Conservation (phyloP, 30 jellyfish, hydroid and myxozoan genomes). For the Aurelia coerulea region DNA sequence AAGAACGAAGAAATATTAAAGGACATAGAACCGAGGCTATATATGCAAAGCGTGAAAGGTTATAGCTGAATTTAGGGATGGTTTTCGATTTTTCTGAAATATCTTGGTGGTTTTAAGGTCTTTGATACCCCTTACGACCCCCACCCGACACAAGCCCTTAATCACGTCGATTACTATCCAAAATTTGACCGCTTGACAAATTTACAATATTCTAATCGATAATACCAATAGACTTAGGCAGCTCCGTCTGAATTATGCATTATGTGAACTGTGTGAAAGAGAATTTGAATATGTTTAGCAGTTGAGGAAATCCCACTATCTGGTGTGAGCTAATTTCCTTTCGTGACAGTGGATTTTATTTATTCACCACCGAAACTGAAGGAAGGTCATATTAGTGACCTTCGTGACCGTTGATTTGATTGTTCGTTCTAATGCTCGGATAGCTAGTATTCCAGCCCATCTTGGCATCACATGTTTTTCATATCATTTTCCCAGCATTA, state of each 20-base stretch:
- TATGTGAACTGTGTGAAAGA: neutral
- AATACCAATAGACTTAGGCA: neutral
- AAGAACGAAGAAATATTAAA: too few relatives aligned
- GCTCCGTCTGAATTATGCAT: neutral
- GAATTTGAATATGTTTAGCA: neutral
- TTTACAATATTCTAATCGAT: too few relatives aligned
- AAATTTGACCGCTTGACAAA: too few relatives aligned
- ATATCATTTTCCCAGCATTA: slow-evolving; percentile 7
- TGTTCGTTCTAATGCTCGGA: slow-evolving; percentile 39
- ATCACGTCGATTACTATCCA: too few relatives aligned
- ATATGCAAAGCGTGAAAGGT: too few relatives aligned
- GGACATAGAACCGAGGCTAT: too few relatives aligned
- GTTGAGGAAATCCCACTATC: slow-evolving; percentile 20
- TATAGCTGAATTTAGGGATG: too few relatives aligned
- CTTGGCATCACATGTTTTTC: slow-evolving; percentile 63
- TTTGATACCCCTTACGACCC: too few relatives aligned
- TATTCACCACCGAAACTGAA: slow-evolving; percentile 26
- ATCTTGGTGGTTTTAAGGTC: too few relatives aligned
- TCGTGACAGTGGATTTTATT: slow-evolving; percentile 47
- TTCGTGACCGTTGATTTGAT: slow-evolving; percentile 51
- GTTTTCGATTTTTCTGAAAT: too few relatives aligned
- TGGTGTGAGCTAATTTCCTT: slow-evolving; percentile 66
- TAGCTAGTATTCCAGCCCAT: slow-evolving; percentile 56
- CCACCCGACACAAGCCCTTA: too few relatives aligned
- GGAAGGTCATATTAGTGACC: slow-evolving; percentile 62